phyloP scores from a whole-genome alignment of 2,888 invertebrate species.

The Nemotelus nigrinus region DNA sequence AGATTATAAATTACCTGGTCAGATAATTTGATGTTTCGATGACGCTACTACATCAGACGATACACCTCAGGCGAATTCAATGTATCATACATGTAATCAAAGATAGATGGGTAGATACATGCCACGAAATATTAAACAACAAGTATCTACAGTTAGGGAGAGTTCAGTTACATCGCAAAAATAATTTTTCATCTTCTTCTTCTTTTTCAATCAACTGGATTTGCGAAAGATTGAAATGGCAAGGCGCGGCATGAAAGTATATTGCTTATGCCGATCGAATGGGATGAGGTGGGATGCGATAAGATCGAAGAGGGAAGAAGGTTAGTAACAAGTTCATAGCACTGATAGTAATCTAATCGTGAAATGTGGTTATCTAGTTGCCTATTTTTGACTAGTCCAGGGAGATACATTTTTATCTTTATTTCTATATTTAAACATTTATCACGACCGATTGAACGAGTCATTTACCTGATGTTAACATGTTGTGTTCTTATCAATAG shows the following conservation, averaged over 20 bases:
- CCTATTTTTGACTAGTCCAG: no score
- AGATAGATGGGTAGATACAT: neutral
- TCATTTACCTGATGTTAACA: no score
- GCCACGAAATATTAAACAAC: neutral
- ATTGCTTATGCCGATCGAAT: neutral
- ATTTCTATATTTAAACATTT: no score
- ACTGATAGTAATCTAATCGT: neutral
- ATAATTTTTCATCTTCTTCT: neutral
- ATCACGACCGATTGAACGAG: no score
- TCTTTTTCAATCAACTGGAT: neutral
- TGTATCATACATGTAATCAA: neutral
- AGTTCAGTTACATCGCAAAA: conserved; percentile 20
- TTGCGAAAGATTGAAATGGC: neutral
- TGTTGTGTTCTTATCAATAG: no score
- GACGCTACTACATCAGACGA: neutral
- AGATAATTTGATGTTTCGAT: neutral
- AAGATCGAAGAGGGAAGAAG: no score
- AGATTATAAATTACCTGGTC: no score
- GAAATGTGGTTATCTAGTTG: no score
- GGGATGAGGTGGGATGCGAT: neutral
- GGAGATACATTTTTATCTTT: no score
- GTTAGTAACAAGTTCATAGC: conserved; percentile 9
- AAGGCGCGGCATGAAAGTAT: no score
- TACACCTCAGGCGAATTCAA: neutral
- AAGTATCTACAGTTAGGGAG: conserved; percentile 17